These are phyloP conservation scores for Oreonectes daqikongensis DNA, from an alignment of 2,797 vertebrate species.

Conservation along the genomic window DNA sequence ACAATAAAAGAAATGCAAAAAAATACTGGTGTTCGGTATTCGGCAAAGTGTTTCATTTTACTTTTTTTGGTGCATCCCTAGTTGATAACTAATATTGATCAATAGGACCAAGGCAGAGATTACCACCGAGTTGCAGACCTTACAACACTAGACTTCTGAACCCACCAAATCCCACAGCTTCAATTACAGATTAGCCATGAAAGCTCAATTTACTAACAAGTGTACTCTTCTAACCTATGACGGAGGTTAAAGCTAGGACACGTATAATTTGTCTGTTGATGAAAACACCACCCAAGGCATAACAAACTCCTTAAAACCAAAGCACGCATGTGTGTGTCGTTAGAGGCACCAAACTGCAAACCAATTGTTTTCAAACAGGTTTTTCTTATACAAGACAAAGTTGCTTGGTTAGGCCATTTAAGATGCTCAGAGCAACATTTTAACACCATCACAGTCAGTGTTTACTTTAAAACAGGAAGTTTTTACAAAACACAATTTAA, in stretches of 20 bases:
- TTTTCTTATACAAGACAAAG: background rate
- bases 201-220: constrained; percentile 4
- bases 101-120: background rate
- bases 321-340: background rate
- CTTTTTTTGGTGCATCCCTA: too few relatives aligned
- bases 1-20: too few relatives aligned
- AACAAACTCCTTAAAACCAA: background rate
- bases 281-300: background rate
- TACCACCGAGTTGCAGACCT: background rate
- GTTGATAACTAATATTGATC: background rate
- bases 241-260: background rate
- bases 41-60: too few relatives aligned
- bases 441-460: background rate
- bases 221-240: background rate
- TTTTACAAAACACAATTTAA: too few relatives aligned
- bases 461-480: too few relatives aligned
- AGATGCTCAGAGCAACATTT: background rate
- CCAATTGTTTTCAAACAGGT: background rate
- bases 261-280: background rate
- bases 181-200: constrained; percentile 39
- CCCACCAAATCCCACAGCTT: constrained; percentile 42
- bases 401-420: background rate
- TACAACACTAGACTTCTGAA: constrained; percentile 20
- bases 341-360: background rate
- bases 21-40: too few relatives aligned